phyloP scores from a whole-genome alignment of 2,797 vertebrate species.

The Cichlasoma orientale region DNA sequence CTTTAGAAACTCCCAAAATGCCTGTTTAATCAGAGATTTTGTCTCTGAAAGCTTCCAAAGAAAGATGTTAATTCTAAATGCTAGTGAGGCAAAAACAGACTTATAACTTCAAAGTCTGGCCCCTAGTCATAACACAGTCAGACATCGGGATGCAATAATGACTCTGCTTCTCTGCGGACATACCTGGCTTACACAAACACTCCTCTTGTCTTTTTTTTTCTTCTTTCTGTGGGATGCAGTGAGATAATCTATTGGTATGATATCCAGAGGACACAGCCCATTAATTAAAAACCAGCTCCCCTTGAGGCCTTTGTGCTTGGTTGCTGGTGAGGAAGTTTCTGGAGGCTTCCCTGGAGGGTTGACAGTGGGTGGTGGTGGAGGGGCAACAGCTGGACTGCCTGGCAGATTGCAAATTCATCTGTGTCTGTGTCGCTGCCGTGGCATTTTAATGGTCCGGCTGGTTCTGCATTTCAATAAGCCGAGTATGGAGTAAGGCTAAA shows the following conservation, averaged over 20 bases:
- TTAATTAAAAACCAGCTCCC: slow-evolving; percentile 73
- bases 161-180: slow-evolving; percentile 4
- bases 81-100: background rate
- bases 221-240: slow-evolving; percentile 30
- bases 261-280: slow-evolving; percentile 59
- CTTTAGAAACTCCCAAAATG: background rate
- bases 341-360: slow-evolving; percentile 68
- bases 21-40: background rate
- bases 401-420: slow-evolving; percentile 76
- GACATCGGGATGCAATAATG: background rate
- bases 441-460: slow-evolving; percentile 70
- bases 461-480: slow-evolving; percentile 69
- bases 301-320: slow-evolving; percentile 69
- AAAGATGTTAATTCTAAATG: background rate
- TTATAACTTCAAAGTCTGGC: slow-evolving; percentile 1
- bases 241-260: slow-evolving; percentile 56
- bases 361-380: slow-evolving; percentile 24
- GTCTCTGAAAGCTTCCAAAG: background rate
- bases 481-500: slow-evolving; percentile 8
- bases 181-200: slow-evolving; percentile 34
- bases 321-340: slow-evolving; percentile 62
- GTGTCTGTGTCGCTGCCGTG: slow-evolving; percentile 64
- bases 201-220: slow-evolving; percentile 32
- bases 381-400: slow-evolving; percentile 74
- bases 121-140: slow-evolving; percentile 1